These are phyloP conservation scores for Podabrus alpinus DNA, from an alignment of 2,888 invertebrate genomes.

Conservation along the genomic window DNA sequence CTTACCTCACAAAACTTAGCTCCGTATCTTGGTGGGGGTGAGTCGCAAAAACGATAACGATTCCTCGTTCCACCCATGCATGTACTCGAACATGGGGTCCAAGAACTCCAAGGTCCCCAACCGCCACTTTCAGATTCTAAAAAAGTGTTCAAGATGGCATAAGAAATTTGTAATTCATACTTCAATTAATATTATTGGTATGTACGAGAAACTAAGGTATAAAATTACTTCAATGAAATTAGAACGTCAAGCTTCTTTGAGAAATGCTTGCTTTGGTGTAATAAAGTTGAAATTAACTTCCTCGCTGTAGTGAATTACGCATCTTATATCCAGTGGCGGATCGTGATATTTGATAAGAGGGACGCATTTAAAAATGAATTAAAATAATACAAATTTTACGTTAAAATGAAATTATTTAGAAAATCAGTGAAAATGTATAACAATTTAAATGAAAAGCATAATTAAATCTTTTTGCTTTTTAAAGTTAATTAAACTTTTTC, in stretches of 20 bases:
- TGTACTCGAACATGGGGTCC: slow-evolving; percentile 82
- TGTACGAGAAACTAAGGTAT: background rate
- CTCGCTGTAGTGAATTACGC: slow-evolving; percentile 2
- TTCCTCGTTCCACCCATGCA: slow-evolving; percentile 78
- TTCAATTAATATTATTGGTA: slow-evolving; percentile 13
- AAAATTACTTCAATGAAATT: slow-evolving; percentile 13
- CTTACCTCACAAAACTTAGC: slow-evolving; percentile 86
- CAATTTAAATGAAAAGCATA: no score
- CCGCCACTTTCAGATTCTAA: slow-evolving; percentile 76
- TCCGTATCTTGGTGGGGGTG: slow-evolving; percentile 84
- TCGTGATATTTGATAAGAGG: background rate
- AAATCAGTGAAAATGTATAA: no score
- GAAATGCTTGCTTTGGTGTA: slow-evolving; percentile 9
- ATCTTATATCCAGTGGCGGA: background rate
- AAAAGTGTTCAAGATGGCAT: slow-evolving; percentile 28
- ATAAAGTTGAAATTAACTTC: slow-evolving; percentile 21
- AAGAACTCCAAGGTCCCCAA: slow-evolving; percentile 80
- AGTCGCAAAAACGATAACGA: slow-evolving; percentile 85
- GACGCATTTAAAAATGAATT: background rate
- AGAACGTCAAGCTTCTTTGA: slow-evolving; percentile 7
- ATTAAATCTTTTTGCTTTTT: no score
- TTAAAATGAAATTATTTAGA: no score
- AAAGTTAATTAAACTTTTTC: no score
- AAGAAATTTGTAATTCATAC: background rate
- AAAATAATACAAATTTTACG: no score